Evolutionary conservation across 2,113 vertebrate species (phyloP).

Genomic region (Gavialis gangeticus): DNA sequence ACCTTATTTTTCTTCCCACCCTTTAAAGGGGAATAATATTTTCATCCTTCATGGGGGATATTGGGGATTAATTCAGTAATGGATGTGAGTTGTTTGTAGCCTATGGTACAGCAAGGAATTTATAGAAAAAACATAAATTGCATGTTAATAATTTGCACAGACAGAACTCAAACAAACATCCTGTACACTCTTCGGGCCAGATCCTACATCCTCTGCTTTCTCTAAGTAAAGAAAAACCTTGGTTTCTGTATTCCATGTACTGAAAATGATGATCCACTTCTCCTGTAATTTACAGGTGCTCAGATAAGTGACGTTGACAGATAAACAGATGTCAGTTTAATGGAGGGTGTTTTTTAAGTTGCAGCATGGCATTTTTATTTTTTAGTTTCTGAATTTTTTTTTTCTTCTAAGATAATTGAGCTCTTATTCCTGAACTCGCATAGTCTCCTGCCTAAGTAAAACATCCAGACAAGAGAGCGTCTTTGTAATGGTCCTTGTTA

Average conservation of each 20-base stretch:
- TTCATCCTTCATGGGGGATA: neutral
- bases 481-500: neutral
- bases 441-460: neutral
- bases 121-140: neutral
- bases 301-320: neutral
- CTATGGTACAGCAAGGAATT: neutral
- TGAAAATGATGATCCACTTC: neutral
- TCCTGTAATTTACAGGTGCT: neutral
- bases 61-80: neutral
- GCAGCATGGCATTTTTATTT: neutral
- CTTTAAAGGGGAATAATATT: neutral
- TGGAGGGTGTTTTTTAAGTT: neutral
- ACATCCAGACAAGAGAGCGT: neutral
- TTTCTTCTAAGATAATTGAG: neutral
- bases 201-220: too few relatives aligned
- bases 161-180: neutral
- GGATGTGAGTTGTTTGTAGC: neutral
- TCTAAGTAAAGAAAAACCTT: neutral
- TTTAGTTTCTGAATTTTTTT: neutral
- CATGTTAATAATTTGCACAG: neutral
- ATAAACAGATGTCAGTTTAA: neutral
- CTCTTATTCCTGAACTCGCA: neutral
- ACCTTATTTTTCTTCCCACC: neutral
- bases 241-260: neutral
- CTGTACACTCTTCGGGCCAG: neutral